These are phyloP conservation scores for Cyclophora albipunctata DNA, from an alignment of 2,888 invertebrate genomes.

Conservation along the genomic window DNA sequence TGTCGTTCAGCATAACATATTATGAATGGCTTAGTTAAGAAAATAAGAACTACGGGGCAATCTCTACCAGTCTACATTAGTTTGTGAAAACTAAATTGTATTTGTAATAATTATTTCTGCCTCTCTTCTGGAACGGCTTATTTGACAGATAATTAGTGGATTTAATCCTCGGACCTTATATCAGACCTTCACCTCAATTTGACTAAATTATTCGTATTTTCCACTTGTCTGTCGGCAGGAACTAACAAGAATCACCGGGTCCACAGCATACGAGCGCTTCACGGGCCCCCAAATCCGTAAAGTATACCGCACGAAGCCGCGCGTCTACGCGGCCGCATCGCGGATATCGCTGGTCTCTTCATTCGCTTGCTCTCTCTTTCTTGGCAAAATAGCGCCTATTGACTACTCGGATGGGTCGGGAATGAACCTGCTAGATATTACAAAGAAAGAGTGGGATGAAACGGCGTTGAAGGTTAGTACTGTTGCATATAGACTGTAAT, in stretches of 20 bases:
- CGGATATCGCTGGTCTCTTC: conserved; percentile 95
- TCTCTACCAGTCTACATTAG: too few relatives aligned
- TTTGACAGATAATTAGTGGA: too few relatives aligned
- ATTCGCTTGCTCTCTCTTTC: conserved; percentile 90
- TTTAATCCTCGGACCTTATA: too few relatives aligned
- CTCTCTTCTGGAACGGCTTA: too few relatives aligned
- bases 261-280: conserved; percentile 91
- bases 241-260: conserved; percentile 88
- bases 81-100: too few relatives aligned
- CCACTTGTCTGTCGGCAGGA: conserved; percentile 54
- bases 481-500: not conserved
- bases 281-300: conserved; percentile 96
- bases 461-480: conserved; percentile 79
- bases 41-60: too few relatives aligned
- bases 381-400: conserved; percentile 92
- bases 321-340: conserved; percentile 77
- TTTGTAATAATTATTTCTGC: too few relatives aligned
- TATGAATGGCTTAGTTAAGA: too few relatives aligned
- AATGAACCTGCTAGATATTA: conserved; percentile 95
- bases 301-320: conserved; percentile 80
- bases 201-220: too few relatives aligned
- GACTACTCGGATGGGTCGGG: conserved; percentile 96
- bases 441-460: conserved; percentile 83
- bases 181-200: too few relatives aligned
- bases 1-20: too few relatives aligned